These are phyloP conservation scores for Cervus canadensis DNA, from an alignment of 2,113 vertebrate genomes.

Conservation along the genomic window DNA sequence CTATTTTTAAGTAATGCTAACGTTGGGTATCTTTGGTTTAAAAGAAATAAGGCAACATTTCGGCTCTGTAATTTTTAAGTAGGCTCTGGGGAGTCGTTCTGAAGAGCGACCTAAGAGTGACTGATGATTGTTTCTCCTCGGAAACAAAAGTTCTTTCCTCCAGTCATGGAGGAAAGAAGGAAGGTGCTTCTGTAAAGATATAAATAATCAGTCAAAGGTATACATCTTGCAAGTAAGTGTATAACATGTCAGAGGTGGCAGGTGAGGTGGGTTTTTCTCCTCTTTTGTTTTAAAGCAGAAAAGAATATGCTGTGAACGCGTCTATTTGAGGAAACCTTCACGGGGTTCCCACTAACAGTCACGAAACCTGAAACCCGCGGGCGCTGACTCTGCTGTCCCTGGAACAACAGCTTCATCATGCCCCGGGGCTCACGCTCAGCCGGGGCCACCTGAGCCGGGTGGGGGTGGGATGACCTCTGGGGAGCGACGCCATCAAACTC, in stretches of 20 bases:
- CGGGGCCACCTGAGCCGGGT: not conserved
- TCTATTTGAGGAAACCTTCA: not conserved
- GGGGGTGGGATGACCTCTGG: not conserved
- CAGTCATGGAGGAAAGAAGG: not conserved
- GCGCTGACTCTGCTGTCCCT: not conserved
- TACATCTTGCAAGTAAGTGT: not conserved
- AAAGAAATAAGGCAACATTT: conserved; percentile 17
- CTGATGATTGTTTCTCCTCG: not conserved
- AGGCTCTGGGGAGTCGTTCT: not conserved
- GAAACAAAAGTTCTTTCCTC: not conserved
- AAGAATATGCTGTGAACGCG: not conserved
- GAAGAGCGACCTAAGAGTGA: not conserved
- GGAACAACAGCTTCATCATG: not conserved
- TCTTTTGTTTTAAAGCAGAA: not conserved
- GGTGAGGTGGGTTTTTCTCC: not conserved
- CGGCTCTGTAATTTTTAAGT: conserved; percentile 33
- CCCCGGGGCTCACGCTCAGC: not conserved
- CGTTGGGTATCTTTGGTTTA: conserved; percentile 43
- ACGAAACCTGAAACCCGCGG: not conserved
- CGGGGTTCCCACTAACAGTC: not conserved
- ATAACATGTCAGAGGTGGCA: not conserved
- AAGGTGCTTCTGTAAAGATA: not conserved
- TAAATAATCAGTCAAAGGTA: not conserved
- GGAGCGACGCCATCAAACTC: not conserved
- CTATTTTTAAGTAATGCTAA: conserved; percentile 44